Evolutionary conservation across 2,888 invertebrate genomes (phyloP), one percentile per base, ranked within the genome.

Genomic region (Agapostemon virescens): DNA sequence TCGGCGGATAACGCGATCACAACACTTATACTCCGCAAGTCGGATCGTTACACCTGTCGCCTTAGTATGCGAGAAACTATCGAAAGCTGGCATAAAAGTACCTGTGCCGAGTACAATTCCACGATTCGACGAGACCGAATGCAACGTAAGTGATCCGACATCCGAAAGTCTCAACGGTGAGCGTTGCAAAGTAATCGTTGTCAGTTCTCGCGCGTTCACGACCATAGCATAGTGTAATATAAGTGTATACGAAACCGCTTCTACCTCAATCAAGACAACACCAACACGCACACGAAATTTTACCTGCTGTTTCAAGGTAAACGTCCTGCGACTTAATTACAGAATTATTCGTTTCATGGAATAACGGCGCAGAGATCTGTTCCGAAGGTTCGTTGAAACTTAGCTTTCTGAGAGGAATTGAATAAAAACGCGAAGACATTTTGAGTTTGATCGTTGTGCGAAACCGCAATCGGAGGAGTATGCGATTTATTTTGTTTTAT

Each of bases 191-290:
- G 26, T 17, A 26, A 30, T 30, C 72, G 66, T 76, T 33, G 70
- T 40, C 76, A 11, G 72, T 38, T 69, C 52, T 49, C 64, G 74
- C 49, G 79, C 76, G 80, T 68, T 68, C 77, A 72, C 45, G 61
- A 77, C 64, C 58, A n/a, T n/a, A n/a, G 70, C 74, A 73, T 75
- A 76, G 76, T 63, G n/a, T 75, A 49, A 75, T 70, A 26, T 80
- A 79, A 74, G 23, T 74, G 89, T 90, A 90, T 90, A 91, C 89
- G 88, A 88, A 90, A 89, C 88, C 89, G 87, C 85, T 85, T 90
- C 90, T 91, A 92, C 90, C 91, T 91, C 91, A 89, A 68, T 64
- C 63, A 73, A 20, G 13, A 78, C 38, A 63, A 64, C 38, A 77
- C 67, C 15, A 23, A 68, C 68, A 68, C 63, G 36, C 63, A 76